Percentiles rank a stretch among this genome's conserved stretches.
These are phyloP conservation scores for Gymnothorax javanicus DNA, from an alignment of 2,797 vertebrate species.

Conservation along the genomic window DNA sequence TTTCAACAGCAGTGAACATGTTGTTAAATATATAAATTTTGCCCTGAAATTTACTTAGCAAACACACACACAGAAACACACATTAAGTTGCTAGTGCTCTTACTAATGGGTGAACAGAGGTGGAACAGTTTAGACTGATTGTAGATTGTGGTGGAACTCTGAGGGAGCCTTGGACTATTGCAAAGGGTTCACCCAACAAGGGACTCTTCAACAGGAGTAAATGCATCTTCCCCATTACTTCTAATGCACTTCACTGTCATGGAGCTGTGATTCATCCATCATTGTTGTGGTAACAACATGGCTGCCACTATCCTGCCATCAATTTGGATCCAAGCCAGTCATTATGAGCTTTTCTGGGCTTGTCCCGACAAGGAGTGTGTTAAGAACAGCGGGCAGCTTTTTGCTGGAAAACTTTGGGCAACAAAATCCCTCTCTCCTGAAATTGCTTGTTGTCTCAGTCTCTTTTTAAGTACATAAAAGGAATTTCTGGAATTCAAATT, in stretches of 20 bases:
- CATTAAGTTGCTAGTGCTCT: neutral
- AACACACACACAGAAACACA: neutral
- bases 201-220: neutral
- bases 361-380: neutral
- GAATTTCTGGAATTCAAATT: neutral
- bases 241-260: neutral
- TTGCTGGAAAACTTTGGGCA: neutral
- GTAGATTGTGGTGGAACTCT: neutral
- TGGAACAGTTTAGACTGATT: neutral
- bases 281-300: neutral
- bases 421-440: neutral
- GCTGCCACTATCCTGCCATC: neutral
- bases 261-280: constrained; percentile 10
- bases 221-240: neutral
- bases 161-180: neutral
- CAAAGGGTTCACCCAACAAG: neutral
- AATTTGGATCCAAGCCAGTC: neutral
- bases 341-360: neutral
- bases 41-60: neutral
- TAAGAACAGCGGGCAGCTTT: neutral
- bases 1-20: no score
- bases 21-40: neutral
- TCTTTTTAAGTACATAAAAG: neutral
- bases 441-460: neutral
- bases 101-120: neutral